Evolutionary conservation across 2,113 vertebrate genomes (phyloP).

Genomic region (Phodopus roborovskii): DNA sequence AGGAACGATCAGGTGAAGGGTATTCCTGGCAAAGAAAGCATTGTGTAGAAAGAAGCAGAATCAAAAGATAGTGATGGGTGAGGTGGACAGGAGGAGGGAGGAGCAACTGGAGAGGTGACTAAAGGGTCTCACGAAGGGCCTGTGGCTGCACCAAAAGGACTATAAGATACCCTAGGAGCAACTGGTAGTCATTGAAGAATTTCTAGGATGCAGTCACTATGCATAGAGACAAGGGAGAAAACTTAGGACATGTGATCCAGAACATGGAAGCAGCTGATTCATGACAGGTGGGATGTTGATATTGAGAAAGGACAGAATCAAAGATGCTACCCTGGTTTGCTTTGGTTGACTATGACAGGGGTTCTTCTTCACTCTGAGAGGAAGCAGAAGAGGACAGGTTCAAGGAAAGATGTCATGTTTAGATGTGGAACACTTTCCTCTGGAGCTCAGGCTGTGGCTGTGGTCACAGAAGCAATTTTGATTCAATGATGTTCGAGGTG

Average conservation of each 20-base stretch:
- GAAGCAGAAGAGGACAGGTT: neutral
- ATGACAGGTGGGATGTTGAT: neutral
- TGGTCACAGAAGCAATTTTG: neutral
- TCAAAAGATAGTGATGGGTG: neutral
- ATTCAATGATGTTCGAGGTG: neutral
- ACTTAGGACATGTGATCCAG: neutral
- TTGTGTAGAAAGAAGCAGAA: neutral
- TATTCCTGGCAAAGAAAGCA: neutral
- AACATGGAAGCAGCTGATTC: neutral
- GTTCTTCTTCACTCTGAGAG: neutral
- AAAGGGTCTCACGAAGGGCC: neutral
- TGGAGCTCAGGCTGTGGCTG: neutral
- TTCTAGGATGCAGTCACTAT: neutral
- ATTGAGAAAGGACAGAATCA: neutral
- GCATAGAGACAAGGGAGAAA: too few relatives aligned
- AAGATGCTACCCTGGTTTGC: neutral
- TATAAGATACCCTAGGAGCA: neutral
- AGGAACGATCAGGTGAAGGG: neutral
- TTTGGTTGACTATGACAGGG: neutral
- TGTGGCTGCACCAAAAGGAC: neutral
- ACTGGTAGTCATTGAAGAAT: neutral
- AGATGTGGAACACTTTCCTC: neutral
- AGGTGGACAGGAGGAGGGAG: fast-evolving
- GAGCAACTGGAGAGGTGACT: neutral
- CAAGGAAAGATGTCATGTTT: too few relatives aligned